phyloP scores from a whole-genome alignment of 2,797 vertebrate species.

The Harpagifer antarcticus region DNA sequence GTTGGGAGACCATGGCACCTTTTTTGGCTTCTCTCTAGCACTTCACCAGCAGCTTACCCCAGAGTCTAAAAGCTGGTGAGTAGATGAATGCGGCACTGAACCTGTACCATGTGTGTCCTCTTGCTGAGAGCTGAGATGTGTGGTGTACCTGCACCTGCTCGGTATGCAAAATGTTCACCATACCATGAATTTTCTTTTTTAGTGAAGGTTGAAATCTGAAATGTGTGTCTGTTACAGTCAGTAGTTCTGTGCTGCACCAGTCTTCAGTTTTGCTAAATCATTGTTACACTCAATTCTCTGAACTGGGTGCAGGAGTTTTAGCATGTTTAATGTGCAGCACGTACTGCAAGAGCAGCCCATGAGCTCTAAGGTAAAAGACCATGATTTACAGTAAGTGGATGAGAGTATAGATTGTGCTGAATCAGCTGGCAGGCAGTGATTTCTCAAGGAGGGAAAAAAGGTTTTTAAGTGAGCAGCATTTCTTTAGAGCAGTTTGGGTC shows the following conservation, averaged over 20 bases:
- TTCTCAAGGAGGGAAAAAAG: constrained; percentile 18
- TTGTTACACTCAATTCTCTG: constrained; percentile 34
- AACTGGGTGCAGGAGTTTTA: constrained; percentile 41
- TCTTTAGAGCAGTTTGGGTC: constrained; percentile 8
- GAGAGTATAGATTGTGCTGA: constrained; percentile 46
- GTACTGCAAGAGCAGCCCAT: constrained; percentile 14
- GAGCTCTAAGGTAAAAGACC: constrained; percentile 26
- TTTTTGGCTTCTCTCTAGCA: constrained; percentile 94
- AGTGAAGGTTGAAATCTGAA: neutral
- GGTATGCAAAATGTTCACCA: neutral
- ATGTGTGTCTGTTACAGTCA: constrained; percentile 4
- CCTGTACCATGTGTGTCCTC: constrained; percentile 37
- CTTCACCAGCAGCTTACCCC: constrained; percentile 92
- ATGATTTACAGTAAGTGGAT: constrained; percentile 52
- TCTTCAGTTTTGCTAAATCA: constrained; percentile 56
- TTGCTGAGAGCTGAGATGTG: neutral
- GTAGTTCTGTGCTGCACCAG: constrained; percentile 40
- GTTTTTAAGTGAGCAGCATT: neutral
- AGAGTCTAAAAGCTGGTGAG: constrained; percentile 92
- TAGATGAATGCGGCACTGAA: constrained; percentile 55
- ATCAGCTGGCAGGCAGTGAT: constrained; percentile 43
- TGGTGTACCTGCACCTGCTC: constrained; percentile 25
- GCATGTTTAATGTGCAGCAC: constrained; percentile 36
- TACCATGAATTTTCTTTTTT: neutral
- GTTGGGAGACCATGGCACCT: constrained; percentile 88